Conservation (phyloP, 1,140 invertebrate genomes). For the Pseudobourletiella spinata region DNA sequence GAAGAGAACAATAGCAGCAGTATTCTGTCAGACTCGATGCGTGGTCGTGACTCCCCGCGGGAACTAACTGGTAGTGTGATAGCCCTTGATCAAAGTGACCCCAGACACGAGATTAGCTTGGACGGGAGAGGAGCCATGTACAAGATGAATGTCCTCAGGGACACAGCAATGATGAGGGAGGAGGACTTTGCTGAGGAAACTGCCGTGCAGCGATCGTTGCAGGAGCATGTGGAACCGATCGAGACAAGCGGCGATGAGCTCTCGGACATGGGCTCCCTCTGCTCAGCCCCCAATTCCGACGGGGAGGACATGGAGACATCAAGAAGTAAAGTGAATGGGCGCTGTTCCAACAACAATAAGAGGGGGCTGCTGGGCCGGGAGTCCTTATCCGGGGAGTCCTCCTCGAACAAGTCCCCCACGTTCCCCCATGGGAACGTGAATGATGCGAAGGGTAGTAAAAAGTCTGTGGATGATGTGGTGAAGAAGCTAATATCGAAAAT, state of each 20-base stretch:
- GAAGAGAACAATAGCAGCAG: conserved; percentile 22
- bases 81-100: not conserved
- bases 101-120: not conserved
- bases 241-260: conserved; percentile 31
- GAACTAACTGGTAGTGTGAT: too few relatives aligned
- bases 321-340: conserved; percentile 1
- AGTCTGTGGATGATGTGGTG: conserved; percentile 34
- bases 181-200: not conserved
- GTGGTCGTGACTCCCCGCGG: not conserved
- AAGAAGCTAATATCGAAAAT: conserved; percentile 31
- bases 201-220: not conserved
- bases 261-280: conserved; percentile 29
- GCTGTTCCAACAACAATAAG: conserved; percentile 1
- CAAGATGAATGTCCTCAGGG: not conserved
- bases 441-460: conserved; percentile 28
- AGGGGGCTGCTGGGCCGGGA: not conserved
- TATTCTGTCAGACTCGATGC: not conserved
- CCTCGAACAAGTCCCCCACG: conserved; percentile 15
- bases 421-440: conserved; percentile 4
- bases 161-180: not conserved
- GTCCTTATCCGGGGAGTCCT: conserved; percentile 13
- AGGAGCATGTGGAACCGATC: conserved; percentile 5
- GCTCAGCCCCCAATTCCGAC: conserved; percentile 21
- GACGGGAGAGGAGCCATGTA: not conserved
- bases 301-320: conserved; percentile 11